Conservation (phyloP, 2,888 invertebrate genomes). For the Dugesia japonica region DNA sequence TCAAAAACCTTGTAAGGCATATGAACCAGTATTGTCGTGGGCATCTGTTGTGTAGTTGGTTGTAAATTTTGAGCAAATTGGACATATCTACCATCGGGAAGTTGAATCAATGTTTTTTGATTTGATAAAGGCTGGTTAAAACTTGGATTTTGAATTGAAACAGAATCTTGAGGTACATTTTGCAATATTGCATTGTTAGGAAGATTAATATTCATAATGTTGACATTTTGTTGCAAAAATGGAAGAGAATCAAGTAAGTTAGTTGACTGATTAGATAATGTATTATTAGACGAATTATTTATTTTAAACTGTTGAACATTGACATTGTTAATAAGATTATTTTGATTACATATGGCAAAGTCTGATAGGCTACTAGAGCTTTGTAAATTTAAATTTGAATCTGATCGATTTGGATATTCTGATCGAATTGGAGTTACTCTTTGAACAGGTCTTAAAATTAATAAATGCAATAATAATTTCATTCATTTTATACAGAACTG, state of each 20-base stretch:
- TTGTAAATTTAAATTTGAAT: background rate
- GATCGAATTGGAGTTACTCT: conserved; percentile 14
- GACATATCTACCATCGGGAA: background rate
- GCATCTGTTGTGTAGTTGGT: background rate
- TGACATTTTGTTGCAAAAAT: conserved; percentile 29
- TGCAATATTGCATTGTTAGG: background rate
- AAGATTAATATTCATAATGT: conserved; percentile 27
- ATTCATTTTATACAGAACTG: background rate
- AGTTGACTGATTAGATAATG: background rate
- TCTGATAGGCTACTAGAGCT: background rate
- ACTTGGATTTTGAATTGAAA: background rate
- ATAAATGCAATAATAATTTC: background rate
- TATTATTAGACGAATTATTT: background rate
- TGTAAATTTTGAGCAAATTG: background rate
- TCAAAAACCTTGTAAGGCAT: background rate
- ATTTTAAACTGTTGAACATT: conserved; percentile 14
- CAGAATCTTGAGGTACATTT: background rate
- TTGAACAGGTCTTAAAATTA: background rate
- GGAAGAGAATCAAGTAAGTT: conserved; percentile 12
- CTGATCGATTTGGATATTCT: background rate
- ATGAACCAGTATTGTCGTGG: background rate
- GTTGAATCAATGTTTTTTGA: conserved; percentile 10
- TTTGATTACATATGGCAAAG: background rate
- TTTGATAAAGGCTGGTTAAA: background rate
- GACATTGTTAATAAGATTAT: background rate